A percentile compares a stretch with the other conserved stretches of the same genome.
phyloP scores from a whole-genome alignment of 2,113 vertebrate genomes.

The Bos indicus region DNA sequence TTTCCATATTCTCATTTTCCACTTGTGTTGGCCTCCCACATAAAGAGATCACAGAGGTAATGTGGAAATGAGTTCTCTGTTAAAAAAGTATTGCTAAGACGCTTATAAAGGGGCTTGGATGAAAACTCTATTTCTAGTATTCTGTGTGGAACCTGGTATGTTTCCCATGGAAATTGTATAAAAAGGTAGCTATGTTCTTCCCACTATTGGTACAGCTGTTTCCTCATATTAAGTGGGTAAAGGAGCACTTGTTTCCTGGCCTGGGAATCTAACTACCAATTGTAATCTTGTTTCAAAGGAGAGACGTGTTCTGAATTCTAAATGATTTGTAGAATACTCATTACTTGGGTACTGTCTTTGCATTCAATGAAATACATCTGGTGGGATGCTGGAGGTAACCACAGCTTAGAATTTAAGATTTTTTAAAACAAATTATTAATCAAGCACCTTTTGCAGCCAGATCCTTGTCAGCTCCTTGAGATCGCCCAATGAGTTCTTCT shows the following conservation, averaged over 20 bases:
- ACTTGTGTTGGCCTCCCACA: slow-evolving; percentile 10
- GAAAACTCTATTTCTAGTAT: not conserved
- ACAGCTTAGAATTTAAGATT: not conserved
- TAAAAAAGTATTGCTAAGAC: slow-evolving; percentile 6
- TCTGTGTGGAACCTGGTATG: not conserved
- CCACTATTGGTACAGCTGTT: slow-evolving; percentile 22
- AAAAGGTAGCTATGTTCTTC: slow-evolving; percentile 54
- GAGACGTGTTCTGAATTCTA: slow-evolving; percentile 59
- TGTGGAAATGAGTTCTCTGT: not conserved
- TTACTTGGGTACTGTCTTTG: slow-evolving; percentile 20
- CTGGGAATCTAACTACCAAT: slow-evolving; percentile 64
- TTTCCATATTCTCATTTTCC: not conserved
- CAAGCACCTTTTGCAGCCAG: slow-evolving; percentile 92
- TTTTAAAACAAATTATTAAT: not conserved
- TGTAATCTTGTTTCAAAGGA: slow-evolving; percentile 62
- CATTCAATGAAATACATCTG: not conserved
- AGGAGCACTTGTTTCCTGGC: slow-evolving; percentile 57
- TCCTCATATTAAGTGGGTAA: slow-evolving; percentile 56
- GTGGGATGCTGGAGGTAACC: slow-evolving; percentile 2
- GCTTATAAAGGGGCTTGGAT: not conserved
- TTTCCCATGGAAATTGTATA: slow-evolving; percentile 50
- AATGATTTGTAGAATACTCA: slow-evolving; percentile 48
- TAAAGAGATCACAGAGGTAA: slow-evolving; percentile 6
- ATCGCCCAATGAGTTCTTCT: slow-evolving; percentile 93
- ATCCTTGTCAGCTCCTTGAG: slow-evolving; percentile 89